Conservation (phyloP, 37 sponge, comb jelly and placozoan genomes). For the Aphrocallistes beatrix region DNA sequence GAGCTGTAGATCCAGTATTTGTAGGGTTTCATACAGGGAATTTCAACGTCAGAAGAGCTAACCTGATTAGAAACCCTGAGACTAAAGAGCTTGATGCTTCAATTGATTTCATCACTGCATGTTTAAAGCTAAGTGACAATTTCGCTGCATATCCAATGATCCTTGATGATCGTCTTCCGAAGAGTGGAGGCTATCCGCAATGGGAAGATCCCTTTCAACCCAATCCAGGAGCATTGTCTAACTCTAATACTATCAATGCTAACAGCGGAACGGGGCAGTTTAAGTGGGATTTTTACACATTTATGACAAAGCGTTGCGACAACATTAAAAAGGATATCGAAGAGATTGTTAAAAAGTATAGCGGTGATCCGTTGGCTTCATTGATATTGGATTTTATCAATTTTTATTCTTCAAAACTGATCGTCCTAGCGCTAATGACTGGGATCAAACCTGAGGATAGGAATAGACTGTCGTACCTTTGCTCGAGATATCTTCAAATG, state of each 20-base stretch:
- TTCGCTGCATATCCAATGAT: background rate
- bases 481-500: background rate
- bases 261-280: background rate
- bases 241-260: background rate
- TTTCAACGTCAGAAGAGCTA: background rate
- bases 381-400: background rate
- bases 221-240: background rate
- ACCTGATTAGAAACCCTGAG: background rate
- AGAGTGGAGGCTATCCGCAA: background rate
- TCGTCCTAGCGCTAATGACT: background rate
- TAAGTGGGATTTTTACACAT: background rate
- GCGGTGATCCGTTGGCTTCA: background rate
- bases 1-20: background rate
- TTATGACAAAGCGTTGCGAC: background rate
- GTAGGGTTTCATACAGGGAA: background rate
- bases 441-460: background rate
- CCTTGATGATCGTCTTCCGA: background rate
- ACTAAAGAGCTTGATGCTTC: too few species aligned
- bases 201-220: background rate
- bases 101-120: background rate
- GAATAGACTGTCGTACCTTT: background rate
- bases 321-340: background rate
- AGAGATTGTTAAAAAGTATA: background rate
- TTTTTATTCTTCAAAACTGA: background rate
- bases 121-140: background rate